Percentiles rank a stretch among this genome's conserved stretches.
Evolutionary conservation across 2,113 vertebrate genomes (phyloP).

Genomic region (Columbina picui): DNA sequence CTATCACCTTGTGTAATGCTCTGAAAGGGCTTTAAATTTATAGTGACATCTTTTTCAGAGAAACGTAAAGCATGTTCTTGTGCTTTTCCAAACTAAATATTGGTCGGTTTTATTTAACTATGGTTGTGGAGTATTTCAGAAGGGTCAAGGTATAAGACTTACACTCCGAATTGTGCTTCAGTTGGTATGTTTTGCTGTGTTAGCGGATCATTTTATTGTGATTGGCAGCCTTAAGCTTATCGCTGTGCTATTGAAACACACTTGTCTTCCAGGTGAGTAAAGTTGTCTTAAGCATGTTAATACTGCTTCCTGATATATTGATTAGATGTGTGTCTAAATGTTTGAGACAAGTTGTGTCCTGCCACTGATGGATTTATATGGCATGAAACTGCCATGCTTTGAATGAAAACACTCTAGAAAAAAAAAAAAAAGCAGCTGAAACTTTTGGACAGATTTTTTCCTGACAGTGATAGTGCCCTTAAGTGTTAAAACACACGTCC

Average conservation of each 20-base stretch:
- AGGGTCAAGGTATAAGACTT: neutral
- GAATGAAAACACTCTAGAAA: neutral
- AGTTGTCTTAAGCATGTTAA: neutral
- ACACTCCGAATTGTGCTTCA: neutral
- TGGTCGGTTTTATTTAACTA: neutral
- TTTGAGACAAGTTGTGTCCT: neutral
- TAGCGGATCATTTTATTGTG: neutral
- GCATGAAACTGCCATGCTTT: neutral
- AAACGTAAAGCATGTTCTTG: neutral
- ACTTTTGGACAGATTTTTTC: neutral
- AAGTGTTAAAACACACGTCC: neutral
- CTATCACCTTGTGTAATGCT: neutral
- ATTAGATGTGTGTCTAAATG: neutral
- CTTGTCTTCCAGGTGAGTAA: neutral
- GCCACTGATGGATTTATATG: neutral
- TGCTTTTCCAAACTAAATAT: neutral
- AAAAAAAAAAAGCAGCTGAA: neutral
- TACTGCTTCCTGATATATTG: neutral
- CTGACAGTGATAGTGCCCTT: fast-evolving
- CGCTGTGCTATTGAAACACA: neutral
- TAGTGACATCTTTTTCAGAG: neutral
- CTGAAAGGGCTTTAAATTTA: neutral
- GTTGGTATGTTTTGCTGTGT: neutral
- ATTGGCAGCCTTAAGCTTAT: neutral
- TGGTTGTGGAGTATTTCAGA: neutral